A percentile compares a stretch with the other conserved stretches of the same genome.
Evolutionary conservation across 2,888 invertebrate species (phyloP).

Genomic region (Caradrina kadenii): DNA sequence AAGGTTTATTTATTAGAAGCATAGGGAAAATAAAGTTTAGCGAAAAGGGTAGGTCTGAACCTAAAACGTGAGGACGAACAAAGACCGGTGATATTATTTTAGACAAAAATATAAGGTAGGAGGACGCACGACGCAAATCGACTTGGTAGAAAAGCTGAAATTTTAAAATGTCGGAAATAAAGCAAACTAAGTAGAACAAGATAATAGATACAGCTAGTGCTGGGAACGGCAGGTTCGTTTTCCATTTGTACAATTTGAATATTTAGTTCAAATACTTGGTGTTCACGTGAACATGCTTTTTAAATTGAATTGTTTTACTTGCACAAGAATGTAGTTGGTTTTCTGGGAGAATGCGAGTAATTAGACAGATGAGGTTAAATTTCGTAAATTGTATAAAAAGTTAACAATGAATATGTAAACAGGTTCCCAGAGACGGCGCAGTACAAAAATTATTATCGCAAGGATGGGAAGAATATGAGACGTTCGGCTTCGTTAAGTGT

Average conservation of each 20-base stretch:
- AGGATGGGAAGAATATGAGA: neutral
- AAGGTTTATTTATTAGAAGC: conserved; percentile 58
- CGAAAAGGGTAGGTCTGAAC: conserved; percentile 45
- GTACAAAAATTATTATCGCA: neutral
- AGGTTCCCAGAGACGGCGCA: neutral
- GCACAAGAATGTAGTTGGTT: conserved; percentile 44
- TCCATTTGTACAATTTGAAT: conserved; percentile 62
- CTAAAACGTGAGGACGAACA: conserved; percentile 25
- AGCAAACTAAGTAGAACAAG: conserved; percentile 36
- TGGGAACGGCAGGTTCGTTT: conserved; percentile 49
- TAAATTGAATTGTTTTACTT: conserved; percentile 72
- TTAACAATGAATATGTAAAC: neutral
- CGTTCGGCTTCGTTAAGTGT: neutral
- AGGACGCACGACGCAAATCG: conserved; percentile 31
- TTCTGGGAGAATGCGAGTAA: conserved; percentile 13
- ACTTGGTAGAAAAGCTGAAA: conserved; percentile 27
- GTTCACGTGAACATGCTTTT: conserved; percentile 66
- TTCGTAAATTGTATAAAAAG: neutral
- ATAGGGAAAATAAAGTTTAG: conserved; percentile 47
- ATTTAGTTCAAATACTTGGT: conserved; percentile 67
- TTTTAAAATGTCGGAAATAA: conserved; percentile 43
- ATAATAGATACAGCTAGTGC: conserved; percentile 30
- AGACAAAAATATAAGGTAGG: conserved; percentile 16
- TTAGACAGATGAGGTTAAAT: neutral
- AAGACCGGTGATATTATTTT: conserved; percentile 21